Evolutionary conservation across 1,140 invertebrate species (phyloP), one percentile per base, ranked within the genome.

Genomic region (Drosophila tristis): DNA sequence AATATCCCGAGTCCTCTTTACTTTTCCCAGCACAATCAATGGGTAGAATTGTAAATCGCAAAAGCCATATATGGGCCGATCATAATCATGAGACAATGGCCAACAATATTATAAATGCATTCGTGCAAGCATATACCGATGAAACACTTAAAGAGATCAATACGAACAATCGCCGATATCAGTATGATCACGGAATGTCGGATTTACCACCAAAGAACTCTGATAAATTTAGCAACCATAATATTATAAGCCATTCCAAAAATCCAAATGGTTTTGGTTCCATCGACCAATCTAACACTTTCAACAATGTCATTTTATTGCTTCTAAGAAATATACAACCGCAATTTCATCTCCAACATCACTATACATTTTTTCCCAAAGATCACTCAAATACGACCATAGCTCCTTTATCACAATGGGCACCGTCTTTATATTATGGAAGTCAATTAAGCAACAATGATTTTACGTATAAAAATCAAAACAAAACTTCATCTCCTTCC

Each of bases 31-130:
- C 56, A 1, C 77, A 80, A 39, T 73, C 77, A 5, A 56, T 57
- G 1, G 77, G 57, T 8, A 64, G 77, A 49, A 80, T 80, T 59
- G 64, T 80, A 0, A 77, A 80, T n/a, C 73, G 65, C 4, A 62
- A 23, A 49, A 43, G 25, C 39, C 47, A 66, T 35, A 39, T 31
- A 26, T 35, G 23, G 5, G 44, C 9, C 5, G 53, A 64, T 20
- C 67, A 71, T 23, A 62, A 55, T 25, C 11, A 59, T 35, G 64
- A 66, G 5, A 47, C 42, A 25, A 26, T 55, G n/a, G 64, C 20
- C 13, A 74, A 25, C 20, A 54, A 53, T 45, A 23, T 11, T 29
- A 15, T n/a, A 45, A 25, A 23, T 11, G 25, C 47, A 7, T 8
- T 43, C n/a, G n/a, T 45, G 2, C 29, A 57, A 6, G 23, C 16